Evolutionary conservation across 2,888 invertebrate genomes (phyloP), one percentile per base, ranked within the genome.

Genomic region (Exocentrus adspersus): DNA sequence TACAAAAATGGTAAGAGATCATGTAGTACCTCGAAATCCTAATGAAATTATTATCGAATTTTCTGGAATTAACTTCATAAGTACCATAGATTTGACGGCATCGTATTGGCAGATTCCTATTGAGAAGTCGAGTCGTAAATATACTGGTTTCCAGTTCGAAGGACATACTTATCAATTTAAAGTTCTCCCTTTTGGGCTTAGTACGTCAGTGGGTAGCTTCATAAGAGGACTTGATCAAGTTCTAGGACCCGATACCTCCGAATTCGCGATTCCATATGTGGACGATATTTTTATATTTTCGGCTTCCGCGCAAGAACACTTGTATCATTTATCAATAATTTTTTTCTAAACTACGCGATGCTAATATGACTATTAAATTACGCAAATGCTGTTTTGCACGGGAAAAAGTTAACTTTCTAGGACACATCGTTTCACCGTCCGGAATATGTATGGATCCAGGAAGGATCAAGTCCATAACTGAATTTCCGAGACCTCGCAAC

Each of bases 41-140:
- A 21, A 16, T 21, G 51, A 51, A 30, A 2, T 51, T 9, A 6
- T 51, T 5, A 30, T 51, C 10, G 30, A 51, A 30, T 51, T 51
- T 51, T 16, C 51, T 1, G n/a, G 7, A 3, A 17, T 51, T n/a
- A 6, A n/a, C 2, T 51, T 12, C 32, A 14, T 30, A 12, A 30
- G 51, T 30, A 48, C 51, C 9, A 51, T 51, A 7, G 51, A 20
- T 10, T 19, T 57, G 19, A 57, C 57, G 6, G 57, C 57, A 14
- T 45, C 57, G n/a, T 57, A 43, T 20, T 57, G 57, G 57, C 57
- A 57, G 14, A 7, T 45, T 3, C 24, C 57, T 5, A 57, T 57
- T 9, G 6, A 14, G 3, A 1, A 28, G 20, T 45, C 45, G 1
- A 19, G 45, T 19, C 5, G 57, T 7, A 45, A 57, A 46, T 46